Conservation (phyloP, 2,888 invertebrate species). For the Scaptomyza caliginosa region DNA sequence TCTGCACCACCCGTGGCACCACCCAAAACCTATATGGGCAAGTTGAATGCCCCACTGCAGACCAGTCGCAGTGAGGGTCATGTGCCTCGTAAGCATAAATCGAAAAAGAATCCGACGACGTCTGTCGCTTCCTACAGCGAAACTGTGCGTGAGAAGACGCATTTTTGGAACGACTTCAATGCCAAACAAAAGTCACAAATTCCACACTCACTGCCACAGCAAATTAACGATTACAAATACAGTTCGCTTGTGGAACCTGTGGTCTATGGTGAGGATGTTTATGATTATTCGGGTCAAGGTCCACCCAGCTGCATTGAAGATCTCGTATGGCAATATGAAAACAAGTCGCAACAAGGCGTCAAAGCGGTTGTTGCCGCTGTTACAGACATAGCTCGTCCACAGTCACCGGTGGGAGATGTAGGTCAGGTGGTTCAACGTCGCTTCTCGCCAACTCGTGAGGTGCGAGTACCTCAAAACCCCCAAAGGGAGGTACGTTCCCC, state of each 20-base stretch:
- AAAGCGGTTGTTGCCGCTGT: slow-evolving; percentile 10
- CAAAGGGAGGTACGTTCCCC: slow-evolving; percentile 86
- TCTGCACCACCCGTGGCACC: slow-evolving; percentile 58
- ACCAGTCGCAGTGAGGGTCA: slow-evolving; percentile 75
- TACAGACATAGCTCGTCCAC: slow-evolving; percentile 62
- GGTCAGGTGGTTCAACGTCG: slow-evolving; percentile 34
- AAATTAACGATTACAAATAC: slow-evolving; percentile 88
- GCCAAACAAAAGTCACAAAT: slow-evolving; percentile 84
- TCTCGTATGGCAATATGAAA: slow-evolving; percentile 82
- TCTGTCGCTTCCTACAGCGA: slow-evolving; percentile 84
- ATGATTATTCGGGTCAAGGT: slow-evolving; percentile 57
- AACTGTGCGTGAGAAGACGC: slow-evolving; percentile 88
- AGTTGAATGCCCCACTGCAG: slow-evolving; percentile 48
- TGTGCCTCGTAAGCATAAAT: slow-evolving; percentile 66
- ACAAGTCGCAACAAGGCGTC: slow-evolving; percentile 35
- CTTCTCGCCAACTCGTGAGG: slow-evolving; percentile 82
- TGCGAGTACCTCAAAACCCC: slow-evolving; percentile 84
- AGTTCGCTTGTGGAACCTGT: slow-evolving; percentile 82
- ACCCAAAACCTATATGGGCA: slow-evolving; percentile 62
- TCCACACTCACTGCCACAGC: slow-evolving; percentile 84
- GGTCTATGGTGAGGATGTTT: slow-evolving; percentile 46
- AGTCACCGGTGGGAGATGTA: slow-evolving; percentile 30
- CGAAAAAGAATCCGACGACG: slow-evolving; percentile 21
- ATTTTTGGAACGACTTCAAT: slow-evolving; percentile 86
- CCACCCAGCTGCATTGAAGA: slow-evolving; percentile 84